Evolutionary conservation across 2,797 vertebrate genomes (phyloP).

Genomic region (Melopsittacus undulatus): DNA sequence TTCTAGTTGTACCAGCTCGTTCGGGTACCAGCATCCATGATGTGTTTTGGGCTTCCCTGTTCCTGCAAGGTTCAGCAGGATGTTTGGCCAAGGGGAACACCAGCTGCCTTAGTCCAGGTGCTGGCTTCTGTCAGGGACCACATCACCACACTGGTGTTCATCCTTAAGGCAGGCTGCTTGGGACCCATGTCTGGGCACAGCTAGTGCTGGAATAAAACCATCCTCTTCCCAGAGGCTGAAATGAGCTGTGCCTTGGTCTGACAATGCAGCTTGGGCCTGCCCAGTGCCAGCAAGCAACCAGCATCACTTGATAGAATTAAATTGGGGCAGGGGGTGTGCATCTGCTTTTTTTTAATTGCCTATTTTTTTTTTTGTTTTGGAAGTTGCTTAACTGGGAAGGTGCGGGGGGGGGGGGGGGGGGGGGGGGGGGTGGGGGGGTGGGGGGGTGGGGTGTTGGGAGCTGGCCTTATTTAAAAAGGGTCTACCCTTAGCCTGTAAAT

Average conservation of each 20-base stretch:
- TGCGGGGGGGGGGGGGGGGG: neutral
- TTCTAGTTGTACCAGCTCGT: neutral
- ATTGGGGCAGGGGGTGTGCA: neutral
- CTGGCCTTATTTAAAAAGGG: neutral
- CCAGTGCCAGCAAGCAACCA: neutral
- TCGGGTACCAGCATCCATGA: neutral
- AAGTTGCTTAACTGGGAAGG: neutral
- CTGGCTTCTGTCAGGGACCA: fast-evolving
- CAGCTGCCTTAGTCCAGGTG: fast-evolving
- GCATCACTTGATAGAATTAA: neutral
- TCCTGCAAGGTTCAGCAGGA: fast-evolving
- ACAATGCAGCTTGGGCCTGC: fast-evolving
- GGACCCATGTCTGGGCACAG: fast-evolving
- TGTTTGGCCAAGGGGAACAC: neutral
- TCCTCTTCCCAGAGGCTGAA: neutral
- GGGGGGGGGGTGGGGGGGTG: neutral
- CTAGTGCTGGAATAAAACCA: neutral
- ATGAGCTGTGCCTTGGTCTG: neutral
- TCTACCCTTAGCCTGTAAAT: neutral
- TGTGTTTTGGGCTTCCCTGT: fast-evolving
- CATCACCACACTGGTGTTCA: fast-evolving
- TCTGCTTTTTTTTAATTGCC: neutral
- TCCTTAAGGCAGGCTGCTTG: neutral
- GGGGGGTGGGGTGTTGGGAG: no score
- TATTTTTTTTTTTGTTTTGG: neutral